Percentiles rank a stretch among this genome's conserved stretches.
phyloP scores from a whole-genome alignment of 2,113 vertebrate species.

The Natator depressus region DNA sequence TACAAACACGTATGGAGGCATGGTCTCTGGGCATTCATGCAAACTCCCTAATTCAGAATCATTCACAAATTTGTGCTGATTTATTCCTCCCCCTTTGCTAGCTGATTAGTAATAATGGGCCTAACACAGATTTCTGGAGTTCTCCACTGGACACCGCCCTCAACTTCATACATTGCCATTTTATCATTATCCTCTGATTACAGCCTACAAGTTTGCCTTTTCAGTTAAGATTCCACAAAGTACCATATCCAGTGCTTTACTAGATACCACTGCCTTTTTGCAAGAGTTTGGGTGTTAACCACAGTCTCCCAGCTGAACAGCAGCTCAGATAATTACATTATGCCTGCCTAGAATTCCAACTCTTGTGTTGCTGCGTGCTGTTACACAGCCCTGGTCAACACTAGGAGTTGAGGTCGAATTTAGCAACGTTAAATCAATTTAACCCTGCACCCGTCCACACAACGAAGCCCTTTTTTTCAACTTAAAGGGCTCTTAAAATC shows the following conservation, averaged over 20 bases:
- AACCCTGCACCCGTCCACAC: no score
- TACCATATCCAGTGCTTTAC: neutral
- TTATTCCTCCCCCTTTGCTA: neutral
- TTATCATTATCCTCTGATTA: neutral
- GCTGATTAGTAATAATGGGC: neutral
- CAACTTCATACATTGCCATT: neutral
- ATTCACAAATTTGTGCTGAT: neutral
- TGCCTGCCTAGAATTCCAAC: neutral
- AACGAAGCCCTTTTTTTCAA: no score
- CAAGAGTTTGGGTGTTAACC: neutral
- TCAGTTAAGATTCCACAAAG: neutral
- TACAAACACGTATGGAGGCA: neutral
- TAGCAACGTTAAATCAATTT: no score
- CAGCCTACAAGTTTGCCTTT: neutral
- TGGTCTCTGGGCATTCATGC: conserved; percentile 39
- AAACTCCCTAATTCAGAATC: conserved; percentile 50
- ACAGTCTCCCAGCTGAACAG: neutral
- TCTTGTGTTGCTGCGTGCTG: neutral
- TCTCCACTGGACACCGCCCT: neutral
- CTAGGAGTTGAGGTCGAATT: no score
- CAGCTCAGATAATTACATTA: neutral
- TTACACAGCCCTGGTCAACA: neutral
- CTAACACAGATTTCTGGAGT: neutral
- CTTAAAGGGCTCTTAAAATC: no score
- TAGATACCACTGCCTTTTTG: neutral